Conservation (phyloP, 37 sponge, comb jelly and placozoan species). For the Geodia barretti region DNA sequence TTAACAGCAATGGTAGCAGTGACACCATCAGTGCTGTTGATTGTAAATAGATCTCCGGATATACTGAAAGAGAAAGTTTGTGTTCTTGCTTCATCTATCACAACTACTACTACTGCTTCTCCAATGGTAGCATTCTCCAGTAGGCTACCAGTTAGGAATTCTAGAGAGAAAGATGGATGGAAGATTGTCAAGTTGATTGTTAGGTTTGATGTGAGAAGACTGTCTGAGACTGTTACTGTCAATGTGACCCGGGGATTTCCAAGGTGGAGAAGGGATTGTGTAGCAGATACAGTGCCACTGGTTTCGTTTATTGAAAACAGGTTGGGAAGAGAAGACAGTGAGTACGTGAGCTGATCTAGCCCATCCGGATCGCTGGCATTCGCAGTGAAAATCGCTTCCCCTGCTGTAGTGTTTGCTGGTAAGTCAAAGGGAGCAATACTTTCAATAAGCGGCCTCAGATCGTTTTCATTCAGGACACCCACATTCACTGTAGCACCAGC, state of each 20-base stretch:
- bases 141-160: conserved; percentile 10
- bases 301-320: conserved; percentile 26
- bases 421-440: conserved; percentile 10
- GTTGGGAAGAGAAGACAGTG: conserved; percentile 2
- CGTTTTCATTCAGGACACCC: conserved; percentile 41
- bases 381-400: conserved; percentile 13
- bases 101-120: conserved; percentile 7
- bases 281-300: conserved; percentile 32
- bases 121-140: conserved; percentile 34
- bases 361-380: conserved; percentile 61
- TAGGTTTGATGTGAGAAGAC: conserved; percentile 10
- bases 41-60: not conserved
- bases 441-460: conserved; percentile 33
- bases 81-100: not conserved
- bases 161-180: conserved; percentile 40
- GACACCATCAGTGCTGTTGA: conserved; percentile 27
- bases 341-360: conserved; percentile 14
- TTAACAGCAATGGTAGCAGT: conserved; percentile 12
- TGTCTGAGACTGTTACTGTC: conserved; percentile 43
- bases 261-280: conserved; percentile 2
- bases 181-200: conserved; percentile 2
- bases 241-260: not conserved
- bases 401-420: conserved; percentile 18
- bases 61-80: not conserved
- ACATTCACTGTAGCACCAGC: conserved; percentile 30